These are phyloP conservation scores for Scaeva pyrastri DNA, from an alignment of 2,888 invertebrate genomes.

Conservation along the genomic window DNA sequence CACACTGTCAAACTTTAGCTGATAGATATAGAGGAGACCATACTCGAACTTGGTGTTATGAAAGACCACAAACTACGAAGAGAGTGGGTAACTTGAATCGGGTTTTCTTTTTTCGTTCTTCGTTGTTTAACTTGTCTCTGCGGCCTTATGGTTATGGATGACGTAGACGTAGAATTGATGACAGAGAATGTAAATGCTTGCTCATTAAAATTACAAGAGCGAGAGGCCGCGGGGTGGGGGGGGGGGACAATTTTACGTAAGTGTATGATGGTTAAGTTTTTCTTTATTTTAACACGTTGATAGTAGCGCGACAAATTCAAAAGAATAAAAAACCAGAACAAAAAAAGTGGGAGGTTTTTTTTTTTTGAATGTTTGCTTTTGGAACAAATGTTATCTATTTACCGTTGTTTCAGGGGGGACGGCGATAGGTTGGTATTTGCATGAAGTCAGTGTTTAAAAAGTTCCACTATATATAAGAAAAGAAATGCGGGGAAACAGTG, in stretches of 20 bases:
- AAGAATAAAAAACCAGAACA: background rate
- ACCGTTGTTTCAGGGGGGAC: background rate
- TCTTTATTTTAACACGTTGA: background rate
- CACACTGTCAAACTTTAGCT: slow-evolving; percentile 16
- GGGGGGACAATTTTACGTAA: background rate
- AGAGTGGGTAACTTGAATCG: slow-evolving; percentile 48
- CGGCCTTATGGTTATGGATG: slow-evolving; percentile 17
- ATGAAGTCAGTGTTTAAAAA: background rate
- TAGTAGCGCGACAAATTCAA: background rate
- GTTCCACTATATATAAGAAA: slow-evolving; percentile 3
- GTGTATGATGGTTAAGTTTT: background rate
- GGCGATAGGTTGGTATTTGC: background rate
- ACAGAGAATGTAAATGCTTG: slow-evolving; percentile 21
- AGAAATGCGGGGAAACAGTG: background rate
- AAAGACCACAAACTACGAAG: slow-evolving; percentile 26
- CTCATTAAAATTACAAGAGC: background rate
- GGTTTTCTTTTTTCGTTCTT: background rate
- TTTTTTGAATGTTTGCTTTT: background rate
- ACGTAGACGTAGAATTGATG: slow-evolving; percentile 27
- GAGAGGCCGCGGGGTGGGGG: background rate
- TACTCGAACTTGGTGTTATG: no score
- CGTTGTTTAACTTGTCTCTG: background rate
- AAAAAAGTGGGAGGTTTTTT: background rate
- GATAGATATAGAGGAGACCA: background rate
- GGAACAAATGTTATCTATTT: slow-evolving; percentile 1